Percentiles rank a stretch among this genome's conserved stretches.
phyloP scores from a whole-genome alignment of 2,113 vertebrate species.

The Synodontis membranacea region DNA sequence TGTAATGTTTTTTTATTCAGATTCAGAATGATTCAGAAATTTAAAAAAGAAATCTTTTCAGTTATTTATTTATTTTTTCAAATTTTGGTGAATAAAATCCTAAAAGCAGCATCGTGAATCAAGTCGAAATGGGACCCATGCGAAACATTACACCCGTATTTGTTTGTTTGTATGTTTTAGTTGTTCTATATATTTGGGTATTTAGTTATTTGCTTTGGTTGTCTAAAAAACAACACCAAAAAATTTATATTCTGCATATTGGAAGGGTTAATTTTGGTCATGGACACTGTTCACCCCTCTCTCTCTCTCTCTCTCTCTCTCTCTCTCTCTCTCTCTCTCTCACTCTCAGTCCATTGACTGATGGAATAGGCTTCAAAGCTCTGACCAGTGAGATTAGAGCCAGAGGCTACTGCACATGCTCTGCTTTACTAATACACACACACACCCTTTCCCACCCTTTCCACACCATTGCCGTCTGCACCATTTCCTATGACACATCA shows the following conservation, averaged over 20 bases:
- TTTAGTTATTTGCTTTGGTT: constrained; percentile 34
- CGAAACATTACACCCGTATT: background rate
- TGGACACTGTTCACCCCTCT: background rate
- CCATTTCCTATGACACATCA: constrained; percentile 27
- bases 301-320: constrained; percentile 19
- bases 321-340: background rate
- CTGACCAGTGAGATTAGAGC: constrained; percentile 12
- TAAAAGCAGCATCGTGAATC: background rate
- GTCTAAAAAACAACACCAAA: background rate
- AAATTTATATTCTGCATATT: background rate
- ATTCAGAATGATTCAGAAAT: too few species aligned
- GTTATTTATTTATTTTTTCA: too few species aligned
- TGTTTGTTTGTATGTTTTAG: background rate
- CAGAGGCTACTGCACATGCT: constrained; percentile 17
- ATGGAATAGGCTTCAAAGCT: constrained; percentile 19
- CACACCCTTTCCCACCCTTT: constrained; percentile 25
- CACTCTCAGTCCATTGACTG: constrained; percentile 6
- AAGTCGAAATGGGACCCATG: background rate
- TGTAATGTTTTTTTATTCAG: too few species aligned
- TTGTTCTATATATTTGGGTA: background rate
- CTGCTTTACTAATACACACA: background rate
- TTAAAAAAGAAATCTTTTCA: too few species aligned
- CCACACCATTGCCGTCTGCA: constrained; percentile 7
- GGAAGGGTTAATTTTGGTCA: background rate
- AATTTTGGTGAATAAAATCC: background rate